phyloP scores from a whole-genome alignment of 2,888 invertebrate genomes.

The Oasisia sp. region DNA sequence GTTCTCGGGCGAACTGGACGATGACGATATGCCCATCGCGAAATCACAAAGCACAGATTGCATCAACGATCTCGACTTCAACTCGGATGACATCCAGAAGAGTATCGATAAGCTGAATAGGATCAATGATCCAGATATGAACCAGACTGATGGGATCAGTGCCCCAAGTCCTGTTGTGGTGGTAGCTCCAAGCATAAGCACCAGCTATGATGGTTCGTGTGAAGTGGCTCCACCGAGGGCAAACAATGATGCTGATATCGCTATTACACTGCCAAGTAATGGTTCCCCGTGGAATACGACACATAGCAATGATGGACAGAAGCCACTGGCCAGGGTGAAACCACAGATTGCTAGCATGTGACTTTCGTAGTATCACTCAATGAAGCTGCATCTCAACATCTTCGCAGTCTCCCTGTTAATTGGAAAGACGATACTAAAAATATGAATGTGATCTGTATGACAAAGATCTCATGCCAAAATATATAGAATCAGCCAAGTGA shows the following conservation, averaged over 20 bases:
- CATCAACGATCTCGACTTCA: background rate
- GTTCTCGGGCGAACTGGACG: background rate
- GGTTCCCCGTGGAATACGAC: background rate
- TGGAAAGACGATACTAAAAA: background rate
- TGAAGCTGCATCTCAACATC: background rate
- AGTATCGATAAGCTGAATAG: background rate
- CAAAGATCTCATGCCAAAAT: background rate
- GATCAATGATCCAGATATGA: background rate
- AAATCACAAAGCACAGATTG: background rate
- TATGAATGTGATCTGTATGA: background rate
- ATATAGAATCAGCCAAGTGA: background rate
- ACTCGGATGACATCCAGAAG: background rate
- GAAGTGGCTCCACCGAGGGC: background rate
- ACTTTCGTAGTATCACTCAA: background rate
- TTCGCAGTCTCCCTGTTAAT: background rate
- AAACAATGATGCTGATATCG: background rate
- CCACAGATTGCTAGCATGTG: constrained; percentile 9
- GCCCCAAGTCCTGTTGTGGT: background rate
- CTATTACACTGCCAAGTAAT: background rate
- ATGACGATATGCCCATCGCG: background rate
- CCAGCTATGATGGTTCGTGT: background rate
- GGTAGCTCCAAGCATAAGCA: background rate
- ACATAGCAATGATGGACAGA: background rate
- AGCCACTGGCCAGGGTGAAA: background rate
- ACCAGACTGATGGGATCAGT: background rate